Evolutionary conservation across 1,140 invertebrate genomes (phyloP), one percentile per base, ranked within the genome.

Genomic region (Drosophila littoralis): DNA sequence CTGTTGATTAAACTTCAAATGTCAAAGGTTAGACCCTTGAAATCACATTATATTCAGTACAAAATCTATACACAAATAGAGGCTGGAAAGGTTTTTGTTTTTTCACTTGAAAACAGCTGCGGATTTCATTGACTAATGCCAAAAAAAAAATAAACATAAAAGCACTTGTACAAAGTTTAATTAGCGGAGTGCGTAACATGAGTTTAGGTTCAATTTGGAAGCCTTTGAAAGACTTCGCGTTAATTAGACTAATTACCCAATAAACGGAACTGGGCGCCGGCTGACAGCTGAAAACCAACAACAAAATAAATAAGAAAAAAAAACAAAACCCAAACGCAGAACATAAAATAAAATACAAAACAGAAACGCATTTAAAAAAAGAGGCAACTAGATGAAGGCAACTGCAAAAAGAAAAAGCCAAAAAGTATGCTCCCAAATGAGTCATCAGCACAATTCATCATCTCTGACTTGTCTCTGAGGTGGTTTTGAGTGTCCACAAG

Each of bases 401-500:
- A 32, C 7, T 6, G 40, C 17, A 64, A 46, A 51, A 64, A 60
- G 59, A 45, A 58, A 58, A 71, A 12, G 9, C 10, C 22, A 48
- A 58, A 58, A 71, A 68, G 42, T 73, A 73, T 64, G 43, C 59
- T 90, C 81, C 86, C 81, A 64, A 68, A 77, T 73, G 79, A 76
- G 67, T 83, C 79, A 77, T 83, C 86, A 74, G 66, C 59, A 57
- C 74, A 86, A 86, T 90, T 90, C 72, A 90, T 90, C 86, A 90
- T 86, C 82, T 7, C 22, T 28, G 15, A 28, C 46, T 45, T 61
- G 57, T 60, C 66, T 60, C 32, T 48, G 17, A 48, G 40, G 32
- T 28, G 22, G 22, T 28, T 7, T 36, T n/a, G 9, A n/a, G n/a
- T 46, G 42, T 59, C 57, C 3, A 32, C 57, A 33, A 33, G 12